Evolutionary conservation across 1,140 invertebrate genomes (phyloP).

Genomic region (Ephestia elutella): DNA sequence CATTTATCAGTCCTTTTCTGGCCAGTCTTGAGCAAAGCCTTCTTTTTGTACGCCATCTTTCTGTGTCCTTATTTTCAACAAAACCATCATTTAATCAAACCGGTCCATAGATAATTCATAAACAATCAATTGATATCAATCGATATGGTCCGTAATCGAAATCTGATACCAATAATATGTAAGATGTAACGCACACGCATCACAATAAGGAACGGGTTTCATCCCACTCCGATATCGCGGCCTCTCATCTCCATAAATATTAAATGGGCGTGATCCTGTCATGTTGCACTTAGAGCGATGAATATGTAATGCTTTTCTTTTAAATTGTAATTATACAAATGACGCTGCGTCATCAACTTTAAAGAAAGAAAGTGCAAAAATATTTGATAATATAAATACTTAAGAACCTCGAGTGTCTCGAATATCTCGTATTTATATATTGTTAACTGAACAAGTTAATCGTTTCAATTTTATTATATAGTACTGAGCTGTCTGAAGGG

Average conservation of each 20-base stretch:
- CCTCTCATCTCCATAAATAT: conserved; percentile 50
- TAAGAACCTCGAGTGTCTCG: too few species aligned
- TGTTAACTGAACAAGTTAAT: too few species aligned
- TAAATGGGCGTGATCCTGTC: conserved; percentile 40
- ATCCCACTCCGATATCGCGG: conserved; percentile 24
- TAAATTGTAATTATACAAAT: conserved; percentile 26
- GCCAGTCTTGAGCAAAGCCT: too few species aligned
- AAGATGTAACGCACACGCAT: not conserved
- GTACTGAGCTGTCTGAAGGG: too few species aligned
- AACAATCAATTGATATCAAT: conserved; percentile 15
- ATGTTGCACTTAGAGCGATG: conserved; percentile 33
- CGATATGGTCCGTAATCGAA: conserved; percentile 17
- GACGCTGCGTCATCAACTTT: conserved; percentile 3
- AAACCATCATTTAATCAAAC: not conserved
- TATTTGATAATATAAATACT: not conserved
- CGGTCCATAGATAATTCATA: not conserved
- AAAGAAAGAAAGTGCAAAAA: not conserved
- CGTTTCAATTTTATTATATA: too few species aligned
- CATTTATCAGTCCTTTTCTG: too few species aligned
- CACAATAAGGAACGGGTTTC: conserved; percentile 16
- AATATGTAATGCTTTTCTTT: conserved; percentile 33
- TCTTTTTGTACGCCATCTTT: too few species aligned
- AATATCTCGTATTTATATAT: too few species aligned
- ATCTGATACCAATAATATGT: conserved; percentile 17
- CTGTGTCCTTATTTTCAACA: too few species aligned